Evolutionary conservation across 2,113 vertebrate genomes (phyloP), one percentile per base, ranked within the genome.

Genomic region (Struthidea cinerea): DNA sequence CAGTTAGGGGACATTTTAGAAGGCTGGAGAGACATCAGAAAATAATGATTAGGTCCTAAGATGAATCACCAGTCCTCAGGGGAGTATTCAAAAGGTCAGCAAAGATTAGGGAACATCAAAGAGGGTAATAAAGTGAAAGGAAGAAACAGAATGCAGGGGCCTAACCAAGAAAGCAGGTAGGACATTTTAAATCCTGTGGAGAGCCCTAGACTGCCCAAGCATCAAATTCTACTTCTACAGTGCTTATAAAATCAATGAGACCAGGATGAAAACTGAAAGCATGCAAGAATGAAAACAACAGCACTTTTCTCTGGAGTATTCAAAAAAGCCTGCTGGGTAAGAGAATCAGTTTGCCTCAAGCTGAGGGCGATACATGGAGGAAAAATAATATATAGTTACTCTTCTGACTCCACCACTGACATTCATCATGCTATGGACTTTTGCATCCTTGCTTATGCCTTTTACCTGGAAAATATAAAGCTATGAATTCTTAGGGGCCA

Each of bases 31-130:
- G 28, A 10, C 41, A 88, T 61, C 47, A 70, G 60, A 83, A 90
- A 90, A 42, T 50, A 74, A 55, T 19, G 28, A 65, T 69, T 55
- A 39, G 26, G 35, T 63, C 37, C n/a, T 68, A 65, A 64, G 19
- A 85, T 69, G 70, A 93, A 76, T 73, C 77, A 76, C 6, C 42
- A 85, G 37, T 61, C 50, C 74, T 80, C 55, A 37, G 49, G 26
- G 44, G 20, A 76, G 9, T 55, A 44, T 73, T 65, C 0, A 2
- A 63, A 85, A 87, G 55, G 67, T 67, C 75, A 69, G 12, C 33
- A 71, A 84, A 90, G 89, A 74, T 85, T 75, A 81, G 33, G 57
- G 52, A 77, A 88, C 46, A 81, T 93, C 71, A 90, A 84, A 96
- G n/a, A 87, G 20, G 13, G 11, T 61, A 67, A 87, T 78, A 70